Conservation (phyloP, 2,113 vertebrate species). For the Clarias batrachus region DNA sequence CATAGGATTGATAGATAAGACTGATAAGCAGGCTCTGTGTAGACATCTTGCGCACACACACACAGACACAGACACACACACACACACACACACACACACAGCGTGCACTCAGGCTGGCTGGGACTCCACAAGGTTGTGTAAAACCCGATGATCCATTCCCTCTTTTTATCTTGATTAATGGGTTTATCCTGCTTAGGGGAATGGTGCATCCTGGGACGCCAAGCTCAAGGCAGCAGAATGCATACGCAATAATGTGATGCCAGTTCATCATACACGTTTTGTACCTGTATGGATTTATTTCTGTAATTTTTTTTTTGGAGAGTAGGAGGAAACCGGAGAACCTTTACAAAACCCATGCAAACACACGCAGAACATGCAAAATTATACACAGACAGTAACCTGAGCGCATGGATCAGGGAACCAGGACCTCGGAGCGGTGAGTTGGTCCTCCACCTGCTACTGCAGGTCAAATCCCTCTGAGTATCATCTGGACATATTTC, state of each 20-base stretch:
- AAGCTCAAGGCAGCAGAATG: not conserved
- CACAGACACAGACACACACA: not conserved
- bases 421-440: no score
- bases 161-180: not conserved
- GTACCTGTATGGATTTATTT: no score
- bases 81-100: not conserved
- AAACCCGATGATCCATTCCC: not conserved
- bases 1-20: slow-evolving; percentile 3
- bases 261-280: not conserved
- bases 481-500: not conserved
- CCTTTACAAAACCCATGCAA: not conserved
- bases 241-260: not conserved
- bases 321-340: not conserved
- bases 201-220: no score
- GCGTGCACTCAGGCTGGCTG: not conserved
- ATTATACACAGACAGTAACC: not conserved
- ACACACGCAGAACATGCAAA: not conserved
- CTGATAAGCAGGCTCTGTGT: not conserved
- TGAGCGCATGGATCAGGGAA: not conserved
- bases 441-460: no score
- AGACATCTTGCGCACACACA: slow-evolving; percentile 1
- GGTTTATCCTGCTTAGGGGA: not conserved
- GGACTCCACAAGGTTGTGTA: not conserved
- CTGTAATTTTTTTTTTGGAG: not conserved
- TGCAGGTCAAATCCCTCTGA: not conserved